Base-by-base conservation (phyloP, 2,888 invertebrate species). In the Aleiodes leptofemur region DNA sequence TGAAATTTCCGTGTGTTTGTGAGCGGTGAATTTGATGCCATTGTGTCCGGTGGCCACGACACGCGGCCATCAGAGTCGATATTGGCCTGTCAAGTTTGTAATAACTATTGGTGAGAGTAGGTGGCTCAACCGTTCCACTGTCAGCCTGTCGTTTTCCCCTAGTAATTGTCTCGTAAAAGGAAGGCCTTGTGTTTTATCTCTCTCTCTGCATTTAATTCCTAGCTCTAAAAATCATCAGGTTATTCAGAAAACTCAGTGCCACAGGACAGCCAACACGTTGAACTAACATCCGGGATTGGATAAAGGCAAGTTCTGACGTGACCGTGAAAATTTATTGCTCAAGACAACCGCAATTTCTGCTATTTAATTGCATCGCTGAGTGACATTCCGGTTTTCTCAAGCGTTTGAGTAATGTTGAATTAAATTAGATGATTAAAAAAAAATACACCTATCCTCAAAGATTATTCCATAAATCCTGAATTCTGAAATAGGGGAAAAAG, bases 321-420 rank as follows among this genome's bases (percentile, higher is more conserved):
- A 9, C 5, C 34, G 61, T 66, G 74, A 79, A 79, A 78, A 80
- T 80, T 80, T 80, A 80, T 80, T 78, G 77, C 77, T 76, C 75
- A 75, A 78, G 77, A 76, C 76, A 80, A 78, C 77, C 23, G 64
- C 64, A 77, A 78, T 79, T 77, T 77, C 74, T 51, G 74, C 64
- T 75, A 76, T 80, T 80, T 80, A 80, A 80, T 80, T 80, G 79
- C 80, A 75, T 74, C 66, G 69, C 72, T 76, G 56, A 69, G 57
- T 53, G 66, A 70, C 68, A 74, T 78, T 59, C 69, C 76, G 79
- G 72, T 78, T 78, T 70, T 66, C 57, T 14, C 71, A 56, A 76
- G 76, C 76, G 72, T 76, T 73, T 76, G 76, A 69, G 74, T 73
- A 56, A 72, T 56, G 31, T 34, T 53, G 68, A 73, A 76, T 55